Conservation (phyloP, 2,113 vertebrate genomes). For the Odontophorus gujanensis region DNA sequence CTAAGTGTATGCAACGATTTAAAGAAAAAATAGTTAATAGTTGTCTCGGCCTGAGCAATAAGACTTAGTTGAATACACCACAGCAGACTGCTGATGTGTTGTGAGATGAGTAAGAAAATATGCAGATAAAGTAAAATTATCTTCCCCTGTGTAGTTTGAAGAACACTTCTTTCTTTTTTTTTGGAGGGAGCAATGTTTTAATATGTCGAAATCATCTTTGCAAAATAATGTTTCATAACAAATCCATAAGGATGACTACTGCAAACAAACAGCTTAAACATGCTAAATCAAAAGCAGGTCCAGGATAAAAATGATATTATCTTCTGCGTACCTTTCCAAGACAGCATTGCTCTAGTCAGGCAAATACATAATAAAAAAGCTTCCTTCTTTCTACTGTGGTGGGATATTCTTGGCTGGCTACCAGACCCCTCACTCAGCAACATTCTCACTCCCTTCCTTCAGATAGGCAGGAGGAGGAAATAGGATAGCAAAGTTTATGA, state of each 20-base stretch:
- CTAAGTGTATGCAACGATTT: background rate
- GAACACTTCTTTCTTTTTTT: background rate
- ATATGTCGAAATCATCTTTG: background rate
- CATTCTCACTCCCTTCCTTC: background rate
- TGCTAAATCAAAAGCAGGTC: background rate
- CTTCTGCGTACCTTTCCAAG: constrained; percentile 23
- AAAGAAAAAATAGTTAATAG: background rate
- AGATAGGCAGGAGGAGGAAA: accelerated
- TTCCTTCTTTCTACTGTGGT: background rate
- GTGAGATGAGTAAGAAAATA: background rate
- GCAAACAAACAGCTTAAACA: constrained; percentile 40
- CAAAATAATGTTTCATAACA: background rate
- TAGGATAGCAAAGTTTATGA: background rate
- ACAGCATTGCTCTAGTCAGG: background rate
- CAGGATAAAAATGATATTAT: background rate
- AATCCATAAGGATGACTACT: constrained; percentile 11
- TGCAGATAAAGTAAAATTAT: background rate
- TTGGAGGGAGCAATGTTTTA: background rate
- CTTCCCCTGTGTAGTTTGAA: background rate
- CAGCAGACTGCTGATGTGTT: background rate
- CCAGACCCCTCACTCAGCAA: background rate
- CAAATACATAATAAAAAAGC: background rate
- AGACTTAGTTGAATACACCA: background rate
- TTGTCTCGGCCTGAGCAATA: background rate
- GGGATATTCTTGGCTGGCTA: background rate